phyloP scores from a whole-genome alignment of 2,888 invertebrate species.

The Dorcus parallelipipedus region DNA sequence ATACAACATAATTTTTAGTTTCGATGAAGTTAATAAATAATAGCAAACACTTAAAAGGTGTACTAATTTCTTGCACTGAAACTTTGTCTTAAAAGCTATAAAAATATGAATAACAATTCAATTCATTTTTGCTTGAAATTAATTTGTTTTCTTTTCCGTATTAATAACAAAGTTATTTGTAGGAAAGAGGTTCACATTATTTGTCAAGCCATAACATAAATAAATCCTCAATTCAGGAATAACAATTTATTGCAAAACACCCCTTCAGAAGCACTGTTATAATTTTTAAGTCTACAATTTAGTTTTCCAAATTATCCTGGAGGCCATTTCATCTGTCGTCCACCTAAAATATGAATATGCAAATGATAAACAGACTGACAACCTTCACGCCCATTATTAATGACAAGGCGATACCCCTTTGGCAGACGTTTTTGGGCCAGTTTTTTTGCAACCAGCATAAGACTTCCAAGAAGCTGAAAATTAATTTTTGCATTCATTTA shows the following conservation, averaged over 20 bases:
- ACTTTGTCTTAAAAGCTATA: too few relatives aligned
- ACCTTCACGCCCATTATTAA: slow-evolving; percentile 77
- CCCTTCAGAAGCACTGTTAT: neutral
- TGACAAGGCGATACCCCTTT: slow-evolving; percentile 70
- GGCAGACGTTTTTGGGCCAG: slow-evolving; percentile 62
- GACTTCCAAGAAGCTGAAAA: slow-evolving; percentile 57
- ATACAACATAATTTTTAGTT: too few relatives aligned
- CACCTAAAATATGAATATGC: slow-evolving; percentile 79
- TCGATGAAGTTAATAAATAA: too few relatives aligned
- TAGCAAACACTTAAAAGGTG: too few relatives aligned
- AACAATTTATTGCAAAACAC: neutral
- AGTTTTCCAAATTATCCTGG: slow-evolving; percentile 37
- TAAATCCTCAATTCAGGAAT: neutral
- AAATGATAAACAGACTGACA: slow-evolving; percentile 83
- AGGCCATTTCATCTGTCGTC: slow-evolving; percentile 63
- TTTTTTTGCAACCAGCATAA: slow-evolving; percentile 65
- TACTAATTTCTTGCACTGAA: too few relatives aligned
- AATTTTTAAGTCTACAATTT: neutral
- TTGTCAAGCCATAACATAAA: neutral
- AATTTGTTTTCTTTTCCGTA: neutral
- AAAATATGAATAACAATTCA: too few relatives aligned
- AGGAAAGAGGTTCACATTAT: neutral
- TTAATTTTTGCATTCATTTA: neutral
- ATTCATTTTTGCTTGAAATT: too few relatives aligned
- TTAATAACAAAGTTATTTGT: neutral